A percentile compares a stretch with the other conserved stretches of the same genome.
Evolutionary conservation across 2,888 invertebrate species (phyloP).

Genomic region (Lasiommata megera): DNA sequence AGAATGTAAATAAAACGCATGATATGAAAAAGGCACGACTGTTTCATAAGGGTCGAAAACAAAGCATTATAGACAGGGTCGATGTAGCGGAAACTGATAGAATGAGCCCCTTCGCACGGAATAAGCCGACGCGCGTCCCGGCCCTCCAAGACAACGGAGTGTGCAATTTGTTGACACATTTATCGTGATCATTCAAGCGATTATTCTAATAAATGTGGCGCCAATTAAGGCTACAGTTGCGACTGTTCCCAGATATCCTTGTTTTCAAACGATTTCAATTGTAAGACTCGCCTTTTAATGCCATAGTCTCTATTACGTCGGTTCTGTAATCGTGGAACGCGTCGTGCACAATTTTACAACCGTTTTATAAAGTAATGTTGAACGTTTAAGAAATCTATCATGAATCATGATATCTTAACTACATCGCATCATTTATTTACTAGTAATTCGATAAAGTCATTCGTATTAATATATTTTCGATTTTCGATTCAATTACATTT

Average conservation of each 20-base stretch:
- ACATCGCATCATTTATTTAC: no score
- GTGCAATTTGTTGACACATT: slow-evolving; percentile 48
- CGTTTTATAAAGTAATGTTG: no score
- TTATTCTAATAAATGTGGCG: slow-evolving; percentile 13
- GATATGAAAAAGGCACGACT: neutral
- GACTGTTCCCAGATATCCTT: neutral
- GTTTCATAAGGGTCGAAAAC: slow-evolving; percentile 9
- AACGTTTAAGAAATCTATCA: no score
- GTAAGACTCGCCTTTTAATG: neutral
- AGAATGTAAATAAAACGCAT: neutral
- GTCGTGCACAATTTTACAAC: no score
- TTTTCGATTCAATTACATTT: no score
- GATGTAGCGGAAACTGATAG: slow-evolving; percentile 62
- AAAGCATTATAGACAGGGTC: slow-evolving; percentile 43
- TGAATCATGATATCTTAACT: no score
- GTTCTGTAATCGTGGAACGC: no score
- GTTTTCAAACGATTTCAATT: neutral
- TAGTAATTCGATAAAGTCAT: no score
- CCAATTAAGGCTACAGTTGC: slow-evolving; percentile 1
- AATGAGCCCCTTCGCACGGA: slow-evolving; percentile 49
- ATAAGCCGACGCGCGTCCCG: slow-evolving; percentile 34
- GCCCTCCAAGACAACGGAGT: slow-evolving; percentile 38
- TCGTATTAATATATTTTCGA: no score
- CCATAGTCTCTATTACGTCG: no score
- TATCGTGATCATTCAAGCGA: slow-evolving; percentile 27